Base-by-base conservation (phyloP, 2,888 invertebrate genomes). In the Meiosimyza decipiens region DNA sequence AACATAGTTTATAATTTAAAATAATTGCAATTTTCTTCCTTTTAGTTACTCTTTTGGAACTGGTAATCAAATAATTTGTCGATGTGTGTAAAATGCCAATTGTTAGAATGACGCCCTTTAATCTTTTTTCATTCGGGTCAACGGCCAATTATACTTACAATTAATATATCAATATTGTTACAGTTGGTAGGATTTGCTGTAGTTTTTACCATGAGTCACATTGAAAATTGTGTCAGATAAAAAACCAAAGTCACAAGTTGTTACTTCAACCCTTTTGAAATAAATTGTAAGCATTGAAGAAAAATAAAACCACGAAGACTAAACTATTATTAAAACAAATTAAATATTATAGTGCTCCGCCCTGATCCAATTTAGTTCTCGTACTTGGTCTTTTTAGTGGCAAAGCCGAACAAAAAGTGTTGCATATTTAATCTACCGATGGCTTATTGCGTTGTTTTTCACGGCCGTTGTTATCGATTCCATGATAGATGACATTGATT, bases 401-500 rank as follows among this genome's bases (percentile, higher is more conserved):
- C 87, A 87, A 79, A 81, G 80, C 54, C 79, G 84, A 73, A 82
- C 87, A 50, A 87, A 86, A 77, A 87, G 85, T 77, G 75, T 79
- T 70, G 72, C 78, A 16, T 87, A 85, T 80, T 80, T 87, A 50
- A 77, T 84, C 55, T 87, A 87, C 76, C 84, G 87, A 73, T 85
- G 84, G 84, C 76, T 84, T 54, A 80, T 87, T 79, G 86, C 84
- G 63, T 73, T 84, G 75, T 86, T 87, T 76, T 87, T 85, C 57
- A 76, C 82, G 71, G 83, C 73, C 52, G 82, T 84, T 33, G 86
- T 87, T 16, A 80, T 85, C 50, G 80, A 81, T 50, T 85, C 87
- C 13, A 81, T 85, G 81, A 74, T 83, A 68, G 79, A 80, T 11
- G 70, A 79, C 3, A 76, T 79, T 52, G 81, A 79, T 47, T 75